Conservation (phyloP, 2,113 vertebrate genomes). For the Hippolais icterina region DNA sequence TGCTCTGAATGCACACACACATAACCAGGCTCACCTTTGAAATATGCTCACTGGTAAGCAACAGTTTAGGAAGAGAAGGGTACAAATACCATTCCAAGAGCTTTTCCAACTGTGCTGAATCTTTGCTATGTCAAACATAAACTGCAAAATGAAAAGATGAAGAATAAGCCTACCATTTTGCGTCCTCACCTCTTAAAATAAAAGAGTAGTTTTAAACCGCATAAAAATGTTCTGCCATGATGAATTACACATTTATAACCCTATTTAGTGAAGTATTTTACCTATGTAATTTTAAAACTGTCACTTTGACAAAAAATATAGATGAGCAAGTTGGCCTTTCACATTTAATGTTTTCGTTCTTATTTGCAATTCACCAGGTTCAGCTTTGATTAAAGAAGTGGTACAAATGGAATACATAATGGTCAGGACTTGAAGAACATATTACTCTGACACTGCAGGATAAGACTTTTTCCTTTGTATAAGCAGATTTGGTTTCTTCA, state of each 20-base stretch:
- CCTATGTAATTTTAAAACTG: conserved; percentile 80
- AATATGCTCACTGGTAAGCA: not conserved
- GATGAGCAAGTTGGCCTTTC: conserved; percentile 76
- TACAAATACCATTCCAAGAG: conserved; percentile 39
- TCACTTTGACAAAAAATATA: conserved; percentile 82
- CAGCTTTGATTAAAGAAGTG: conserved; percentile 77
- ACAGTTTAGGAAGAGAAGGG: not conserved
- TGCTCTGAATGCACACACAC: not conserved
- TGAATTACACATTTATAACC: conserved; percentile 78
- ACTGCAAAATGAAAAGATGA: conserved; percentile 45
- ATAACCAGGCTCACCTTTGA: not conserved
- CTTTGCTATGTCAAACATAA: conserved; percentile 45
- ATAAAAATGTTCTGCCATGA: conserved; percentile 76
- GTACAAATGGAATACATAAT: conserved; percentile 61
- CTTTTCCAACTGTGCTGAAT: conserved; percentile 20
- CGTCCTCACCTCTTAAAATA: conserved; percentile 68
- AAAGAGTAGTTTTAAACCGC: conserved; percentile 72
- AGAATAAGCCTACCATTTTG: conserved; percentile 60
- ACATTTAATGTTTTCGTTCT: conserved; percentile 77
- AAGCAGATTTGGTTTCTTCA: conserved; percentile 59
- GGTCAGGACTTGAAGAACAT: conserved; percentile 61
- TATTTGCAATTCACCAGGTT: conserved; percentile 77
- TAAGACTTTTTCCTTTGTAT: conserved; percentile 49
- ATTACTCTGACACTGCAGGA: conserved; percentile 47
- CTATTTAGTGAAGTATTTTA: conserved; percentile 78